These are phyloP conservation scores for Eristalinus aeneus DNA, from an alignment of 2,888 invertebrate species.

Conservation along the genomic window DNA sequence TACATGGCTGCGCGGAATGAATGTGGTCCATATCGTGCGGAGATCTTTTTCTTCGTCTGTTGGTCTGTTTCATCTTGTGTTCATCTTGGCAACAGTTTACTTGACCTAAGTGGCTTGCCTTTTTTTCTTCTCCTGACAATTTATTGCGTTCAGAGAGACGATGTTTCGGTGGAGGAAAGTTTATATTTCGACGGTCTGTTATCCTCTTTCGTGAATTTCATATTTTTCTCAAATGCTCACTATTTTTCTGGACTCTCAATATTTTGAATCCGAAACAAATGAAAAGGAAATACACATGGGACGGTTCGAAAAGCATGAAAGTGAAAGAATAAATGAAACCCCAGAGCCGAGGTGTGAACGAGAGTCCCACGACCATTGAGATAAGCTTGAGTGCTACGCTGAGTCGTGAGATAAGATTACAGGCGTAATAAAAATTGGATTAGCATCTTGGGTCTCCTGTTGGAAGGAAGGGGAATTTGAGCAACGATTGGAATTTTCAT, in stretches of 20 bases:
- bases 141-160: not conserved
- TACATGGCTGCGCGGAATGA: not conserved
- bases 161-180: not conserved
- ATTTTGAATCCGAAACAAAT: too few species aligned
- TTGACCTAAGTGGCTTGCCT: not conserved
- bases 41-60: not conserved
- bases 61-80: not conserved
- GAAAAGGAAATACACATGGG: too few species aligned
- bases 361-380: not conserved
- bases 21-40: constrained; percentile 2
- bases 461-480: too few species aligned
- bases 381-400: not conserved
- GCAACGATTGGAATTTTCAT: too few species aligned
- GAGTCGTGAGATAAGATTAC: not conserved
- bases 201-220: not conserved
- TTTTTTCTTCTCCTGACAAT: not conserved
- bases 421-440: not conserved
- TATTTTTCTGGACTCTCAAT: too few species aligned
- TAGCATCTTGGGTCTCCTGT: not conserved
- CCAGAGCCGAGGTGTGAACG: not conserved
- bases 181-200: not conserved
- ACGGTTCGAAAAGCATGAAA: not conserved
- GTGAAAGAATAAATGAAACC: not conserved
- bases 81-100: not conserved
- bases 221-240: too few species aligned